Evolutionary conservation across 2,797 vertebrate species (phyloP).

Genomic region (Hephaestus fuliginosus): DNA sequence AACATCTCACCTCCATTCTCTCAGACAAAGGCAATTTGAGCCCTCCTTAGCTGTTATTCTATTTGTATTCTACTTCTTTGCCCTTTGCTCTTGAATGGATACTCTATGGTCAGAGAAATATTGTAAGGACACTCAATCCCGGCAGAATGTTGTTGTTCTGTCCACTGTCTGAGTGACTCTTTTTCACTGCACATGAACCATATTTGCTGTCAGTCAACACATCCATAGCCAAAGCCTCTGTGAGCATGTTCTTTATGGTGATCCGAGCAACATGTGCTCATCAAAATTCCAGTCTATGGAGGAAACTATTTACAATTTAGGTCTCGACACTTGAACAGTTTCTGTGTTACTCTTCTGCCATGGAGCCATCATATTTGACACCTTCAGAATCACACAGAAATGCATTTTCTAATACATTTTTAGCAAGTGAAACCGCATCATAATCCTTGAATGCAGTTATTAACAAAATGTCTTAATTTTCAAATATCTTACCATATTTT

Average conservation of each 20-base stretch:
- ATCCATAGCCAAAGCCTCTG: neutral
- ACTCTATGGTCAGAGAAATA: neutral
- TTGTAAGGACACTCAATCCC: neutral
- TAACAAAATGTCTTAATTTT: neutral
- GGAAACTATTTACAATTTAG: no score
- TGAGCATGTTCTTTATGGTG: neutral
- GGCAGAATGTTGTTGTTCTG: neutral
- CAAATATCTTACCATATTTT: neutral
- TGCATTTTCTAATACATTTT: neutral
- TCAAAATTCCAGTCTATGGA: neutral
- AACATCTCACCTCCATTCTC: conserved; percentile 29
- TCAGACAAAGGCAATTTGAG: conserved; percentile 23
- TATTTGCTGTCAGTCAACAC: neutral
- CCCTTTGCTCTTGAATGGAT: neutral
- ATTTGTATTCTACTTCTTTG: neutral
- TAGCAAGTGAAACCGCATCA: no score
- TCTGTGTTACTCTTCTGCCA: neutral
- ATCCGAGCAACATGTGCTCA: neutral
- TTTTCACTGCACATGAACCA: neutral
- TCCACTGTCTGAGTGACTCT: neutral
- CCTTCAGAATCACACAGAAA: neutral
- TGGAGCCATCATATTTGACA: neutral
- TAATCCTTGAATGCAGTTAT: neutral
- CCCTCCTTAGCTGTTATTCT: conserved; percentile 17
- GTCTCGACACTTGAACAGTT: no score